Evolutionary conservation across 2,888 invertebrate species (phyloP).

Genomic region (Elmis aenea): DNA sequence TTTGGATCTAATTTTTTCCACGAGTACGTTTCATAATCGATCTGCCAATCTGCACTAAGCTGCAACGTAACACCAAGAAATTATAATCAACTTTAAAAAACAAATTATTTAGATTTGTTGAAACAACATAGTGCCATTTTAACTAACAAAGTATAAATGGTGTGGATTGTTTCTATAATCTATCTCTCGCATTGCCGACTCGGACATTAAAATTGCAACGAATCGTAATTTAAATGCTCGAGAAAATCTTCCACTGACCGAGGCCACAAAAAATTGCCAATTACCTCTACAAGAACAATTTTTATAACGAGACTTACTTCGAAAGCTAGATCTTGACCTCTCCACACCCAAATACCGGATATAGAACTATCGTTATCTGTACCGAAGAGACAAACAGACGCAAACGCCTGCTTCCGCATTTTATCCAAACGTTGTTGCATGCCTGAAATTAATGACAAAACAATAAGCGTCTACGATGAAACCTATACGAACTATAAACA

Average conservation of each 20-base stretch:
- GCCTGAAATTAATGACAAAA: constrained; percentile 52
- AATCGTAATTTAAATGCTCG: constrained; percentile 41
- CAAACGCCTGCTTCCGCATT: constrained; percentile 95
- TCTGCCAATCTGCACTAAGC: constrained; percentile 88
- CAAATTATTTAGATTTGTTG: constrained; percentile 1
- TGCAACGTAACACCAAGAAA: constrained; percentile 37
- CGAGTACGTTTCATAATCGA: constrained; percentile 93
- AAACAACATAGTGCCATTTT: constrained; percentile 6
- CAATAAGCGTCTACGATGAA: neutral
- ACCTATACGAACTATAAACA: neutral
- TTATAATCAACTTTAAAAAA: constrained; percentile 1
- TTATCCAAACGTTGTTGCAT: constrained; percentile 98
- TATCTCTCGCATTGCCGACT: constrained; percentile 1
- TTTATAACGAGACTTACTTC: constrained; percentile 54
- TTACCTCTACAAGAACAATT: no score
- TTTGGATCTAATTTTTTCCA: constrained; percentile 91
- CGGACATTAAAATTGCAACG: constrained; percentile 45
- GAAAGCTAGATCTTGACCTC: constrained; percentile 91
- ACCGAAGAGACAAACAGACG: constrained; percentile 90
- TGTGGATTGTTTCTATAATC: constrained; percentile 5
- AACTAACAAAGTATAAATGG: neutral
- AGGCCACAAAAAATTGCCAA: constrained; percentile 5
- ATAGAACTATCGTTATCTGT: constrained; percentile 87
- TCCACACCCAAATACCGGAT: constrained; percentile 98
- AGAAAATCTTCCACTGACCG: no score